Base-by-base conservation (phyloP, 2,888 invertebrate species). In the Megaustenia siamemsis region DNA sequence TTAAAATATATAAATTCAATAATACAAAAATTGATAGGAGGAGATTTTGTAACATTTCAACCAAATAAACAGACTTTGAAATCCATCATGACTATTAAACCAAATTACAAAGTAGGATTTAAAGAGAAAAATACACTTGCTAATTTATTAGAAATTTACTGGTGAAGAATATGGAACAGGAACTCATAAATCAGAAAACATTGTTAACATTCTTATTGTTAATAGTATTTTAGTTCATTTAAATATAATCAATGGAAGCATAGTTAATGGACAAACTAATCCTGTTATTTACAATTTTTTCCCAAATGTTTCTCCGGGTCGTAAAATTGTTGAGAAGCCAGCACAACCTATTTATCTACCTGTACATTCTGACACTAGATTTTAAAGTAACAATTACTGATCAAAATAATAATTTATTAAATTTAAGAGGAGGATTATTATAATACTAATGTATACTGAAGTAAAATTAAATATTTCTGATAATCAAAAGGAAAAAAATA, bases 341-440 rank as follows among this genome's bases (percentile, higher is more conserved):
- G 40, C 38, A 32, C 79, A 87, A 40, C 60, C 76, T 40, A 76
- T 87, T 56, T 87, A 82, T 85, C 69, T 87, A n/a, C 87, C 87
- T 28, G 35, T 87, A 21, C 43, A 53, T 32, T 28, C 80, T 28
- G 63, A 85, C n/a, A 79, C 49, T 21, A 82, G 85, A 49, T 28
- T 66, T 79, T 1, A 45, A 66, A 45, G 28, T 66, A 28, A 43
- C 2, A 43, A 40, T 66, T 32, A 86, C 83, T 0, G 85, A 87
- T 79, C 85, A 87, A 79, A 84, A 85, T 66, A 68, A 63, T 0
- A 1, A 63, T 1, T n/a, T 1, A n/a, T 28, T 63, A 63, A n/a
- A 24, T 12, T 56, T 56, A 56, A 79, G 84, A 45, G 86, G 84
- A 1, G 87, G 86, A 43, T 56, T 35, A 15, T 32, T 35, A 2